Evolutionary conservation across 2,797 vertebrate genomes (phyloP), one percentile per base, ranked within the genome.

Genomic region (Hippoglossus hippoglossus): DNA sequence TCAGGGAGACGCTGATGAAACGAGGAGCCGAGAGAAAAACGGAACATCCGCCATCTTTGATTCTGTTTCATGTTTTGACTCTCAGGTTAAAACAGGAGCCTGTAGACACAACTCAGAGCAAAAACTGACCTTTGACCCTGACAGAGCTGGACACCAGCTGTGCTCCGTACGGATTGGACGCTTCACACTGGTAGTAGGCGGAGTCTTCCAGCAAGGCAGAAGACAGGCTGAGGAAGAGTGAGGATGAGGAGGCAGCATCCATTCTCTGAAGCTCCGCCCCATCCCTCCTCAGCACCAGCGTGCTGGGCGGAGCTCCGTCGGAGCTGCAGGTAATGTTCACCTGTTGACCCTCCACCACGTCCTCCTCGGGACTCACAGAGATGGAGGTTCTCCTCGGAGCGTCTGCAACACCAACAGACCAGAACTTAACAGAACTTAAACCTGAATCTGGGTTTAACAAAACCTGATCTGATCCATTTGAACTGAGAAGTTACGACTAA

Each of bases 151-250:
- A 81, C 25, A 79, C 85, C 67, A 19, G 82, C 5, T 95, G 73
- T 61, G 73, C 91, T 18, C 96, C 96, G 15, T 92, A 81, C 28
- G 7, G 31, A 74, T 98, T 97, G 67, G 75, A 80, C 54, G 94
- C 95, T 84, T 94, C 90, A 79, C 97, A 98, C 70, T 94, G 79
- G 58, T 97, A 98, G 75, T 73, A 65, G 18, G 95, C 95, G 34
- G 94, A 91, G 86, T 96, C 93, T 69, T 90, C 79, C 34, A 86
- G 69, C 52, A 39, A 83, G 54, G 92, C 77, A 0, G 88, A 88
- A 51, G 87, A 49, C 57, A 97, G 76, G n/a, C 71, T 94, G 68
- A 96, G 89, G 69, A 73, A 90, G 1, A 92, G 89, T 7, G 87
- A 80, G 65, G 83, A 90, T 57, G 94, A 87, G 64, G 44, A 19